Conservation (phyloP, 2,888 invertebrate genomes). For the Pollenia labialis region DNA sequence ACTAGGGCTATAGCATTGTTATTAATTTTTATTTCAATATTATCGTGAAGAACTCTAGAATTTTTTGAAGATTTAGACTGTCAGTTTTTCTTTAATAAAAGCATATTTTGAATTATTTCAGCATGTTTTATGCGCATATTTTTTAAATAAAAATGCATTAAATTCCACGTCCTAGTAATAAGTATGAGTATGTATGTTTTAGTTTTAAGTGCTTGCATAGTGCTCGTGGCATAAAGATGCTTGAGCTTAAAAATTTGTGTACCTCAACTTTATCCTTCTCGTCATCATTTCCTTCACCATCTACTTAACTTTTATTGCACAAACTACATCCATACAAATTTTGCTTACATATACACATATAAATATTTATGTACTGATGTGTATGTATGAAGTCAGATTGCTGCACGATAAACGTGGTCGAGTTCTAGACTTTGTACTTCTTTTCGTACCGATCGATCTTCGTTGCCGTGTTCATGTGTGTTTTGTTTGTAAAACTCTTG, state of each 20-base stretch:
- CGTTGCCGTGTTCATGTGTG: conserved; percentile 45
- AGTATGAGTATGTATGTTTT: conserved; percentile 23
- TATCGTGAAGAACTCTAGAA: too few species aligned
- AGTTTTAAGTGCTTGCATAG: conserved; percentile 54
- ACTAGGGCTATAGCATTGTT: too few species aligned
- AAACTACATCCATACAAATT: background rate
- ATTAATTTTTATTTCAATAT: too few species aligned
- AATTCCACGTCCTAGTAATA: too few species aligned
- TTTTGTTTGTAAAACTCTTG: background rate
- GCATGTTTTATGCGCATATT: too few species aligned
- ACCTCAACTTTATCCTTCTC: conserved; percentile 2
- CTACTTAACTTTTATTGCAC: conserved; percentile 20
- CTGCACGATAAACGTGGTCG: conserved; percentile 69
- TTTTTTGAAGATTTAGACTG: too few species aligned
- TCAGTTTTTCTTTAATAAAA: too few species aligned
- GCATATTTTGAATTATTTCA: too few species aligned
- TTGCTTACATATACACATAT: background rate
- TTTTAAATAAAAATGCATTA: too few species aligned
- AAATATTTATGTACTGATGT: background rate
- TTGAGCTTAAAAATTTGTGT: conserved; percentile 44
- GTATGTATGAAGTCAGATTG: conserved; percentile 53
- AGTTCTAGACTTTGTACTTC: conserved; percentile 46
- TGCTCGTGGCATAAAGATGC: conserved; percentile 66
- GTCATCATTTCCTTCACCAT: conserved; percentile 4
- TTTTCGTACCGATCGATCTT: conserved; percentile 18